Evolutionary conservation across 2,888 invertebrate species (phyloP), one percentile per base, ranked within the genome.

Genomic region (Dasysyrphus tricinctus): DNA sequence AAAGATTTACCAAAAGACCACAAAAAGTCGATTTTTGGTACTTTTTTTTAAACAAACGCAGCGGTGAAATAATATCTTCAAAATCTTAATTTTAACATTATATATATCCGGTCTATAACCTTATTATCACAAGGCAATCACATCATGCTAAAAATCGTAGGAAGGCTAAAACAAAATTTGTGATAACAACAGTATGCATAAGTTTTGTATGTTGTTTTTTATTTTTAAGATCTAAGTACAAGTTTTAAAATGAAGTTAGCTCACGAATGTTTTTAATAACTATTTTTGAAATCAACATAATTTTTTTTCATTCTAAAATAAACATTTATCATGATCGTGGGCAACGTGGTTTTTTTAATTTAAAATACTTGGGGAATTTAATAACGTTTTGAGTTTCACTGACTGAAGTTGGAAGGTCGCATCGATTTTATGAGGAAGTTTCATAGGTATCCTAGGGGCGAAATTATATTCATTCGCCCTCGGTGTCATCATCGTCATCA

Each of bases 401-500:
- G 67, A 49, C 49, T 49, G 19, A 49, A 19, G 11, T 11, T 65
- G 12, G 32, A 16, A 65, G 49, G 67, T 67, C 16, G 14, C 67
- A 49, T 34, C 49, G 34, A 19, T 67, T 67, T 19, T 34, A 49
- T 67, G 7, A 67, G 49, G 65, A 49, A 67, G 29, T 65, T 47
- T 16, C 1, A 29, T 16, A 42, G 61, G n/a, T 2, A 42, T 32
- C 34, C 16, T 6, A n/a, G n/a, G 3, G 32, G 3, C 12, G 2
- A 32, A 12, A 29, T 9, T 7, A 16, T 16, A 8, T 44, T 85
- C 77, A 85, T 49, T 85, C 85, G 4, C 81, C 85, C 29, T 85
- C 85, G n/a, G 67, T 80, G 24, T 85, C 85, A 47, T 85, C 80
- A 61, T 85, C 80, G 47, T 85, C 85, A 39, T 85, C 81, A 29